Percentiles rank a stretch among this genome's conserved stretches.
Evolutionary conservation across 2,113 vertebrate species (phyloP).

Genomic region (Odontophorus gujanensis): DNA sequence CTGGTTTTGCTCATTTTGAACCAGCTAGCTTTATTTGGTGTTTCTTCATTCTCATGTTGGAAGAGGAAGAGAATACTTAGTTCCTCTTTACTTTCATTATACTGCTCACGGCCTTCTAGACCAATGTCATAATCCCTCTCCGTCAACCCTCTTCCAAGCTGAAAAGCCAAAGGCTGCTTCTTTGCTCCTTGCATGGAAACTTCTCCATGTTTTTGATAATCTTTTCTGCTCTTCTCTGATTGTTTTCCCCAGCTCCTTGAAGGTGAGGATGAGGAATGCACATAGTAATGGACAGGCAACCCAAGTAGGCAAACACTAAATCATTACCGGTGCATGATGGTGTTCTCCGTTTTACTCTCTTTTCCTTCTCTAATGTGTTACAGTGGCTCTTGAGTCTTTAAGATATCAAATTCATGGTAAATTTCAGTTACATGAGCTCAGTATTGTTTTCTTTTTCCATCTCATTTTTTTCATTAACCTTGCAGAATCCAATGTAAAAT

Average conservation of each 20-base stretch:
- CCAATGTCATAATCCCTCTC: background rate
- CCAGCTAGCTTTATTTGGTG: background rate
- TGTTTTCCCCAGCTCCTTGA: background rate
- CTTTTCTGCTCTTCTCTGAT: background rate
- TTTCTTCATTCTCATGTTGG: background rate
- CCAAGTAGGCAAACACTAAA: background rate
- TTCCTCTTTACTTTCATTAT: background rate
- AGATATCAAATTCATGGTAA: background rate
- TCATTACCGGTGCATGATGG: background rate
- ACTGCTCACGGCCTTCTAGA: background rate
- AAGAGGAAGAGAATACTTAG: background rate
- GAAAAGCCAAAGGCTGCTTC: background rate
- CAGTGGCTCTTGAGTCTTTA: background rate
- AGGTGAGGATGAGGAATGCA: background rate
- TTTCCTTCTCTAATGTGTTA: background rate
- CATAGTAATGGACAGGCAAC: background rate
- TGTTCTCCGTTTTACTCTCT: background rate
- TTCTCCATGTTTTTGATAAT: background rate
- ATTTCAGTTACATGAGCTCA: background rate
- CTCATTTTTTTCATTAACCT: background rate
- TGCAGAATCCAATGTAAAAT: background rate
- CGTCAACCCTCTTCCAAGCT: background rate
- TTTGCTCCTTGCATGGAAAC: background rate
- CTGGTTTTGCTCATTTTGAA: slow-evolving; percentile 41
- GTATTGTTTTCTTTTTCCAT: background rate